Conservation (phyloP, 2,113 vertebrate genomes). For the Poeciliopsis retropinna region DNA sequence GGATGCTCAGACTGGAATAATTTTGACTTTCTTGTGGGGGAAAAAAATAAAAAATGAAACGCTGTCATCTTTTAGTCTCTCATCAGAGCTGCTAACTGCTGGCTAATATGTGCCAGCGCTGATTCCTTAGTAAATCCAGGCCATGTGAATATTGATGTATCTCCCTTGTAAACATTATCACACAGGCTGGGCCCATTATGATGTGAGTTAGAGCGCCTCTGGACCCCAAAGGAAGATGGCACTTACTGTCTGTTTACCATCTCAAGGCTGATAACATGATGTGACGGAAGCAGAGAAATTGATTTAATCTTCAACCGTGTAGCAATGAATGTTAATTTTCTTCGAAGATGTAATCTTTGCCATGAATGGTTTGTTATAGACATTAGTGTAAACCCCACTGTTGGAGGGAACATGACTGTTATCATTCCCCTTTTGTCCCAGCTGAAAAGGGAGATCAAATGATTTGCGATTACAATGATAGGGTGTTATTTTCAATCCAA, state of each 20-base stretch:
- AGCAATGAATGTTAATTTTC: conserved; percentile 76
- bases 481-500: conserved; percentile 63
- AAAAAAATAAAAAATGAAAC: neutral
- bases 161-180: conserved; percentile 59
- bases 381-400: conserved; percentile 63
- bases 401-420: conserved; percentile 51
- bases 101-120: conserved; percentile 21
- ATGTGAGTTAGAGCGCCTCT: conserved; percentile 53
- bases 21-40: neutral
- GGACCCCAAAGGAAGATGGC: conserved; percentile 61
- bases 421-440: conserved; percentile 68
- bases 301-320: conserved; percentile 71
- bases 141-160: conserved; percentile 53
- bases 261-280: conserved; percentile 69
- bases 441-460: conserved; percentile 71
- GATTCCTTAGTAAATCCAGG: conserved; percentile 40
- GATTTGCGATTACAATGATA: conserved; percentile 69
- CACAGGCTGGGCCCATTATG: conserved; percentile 48
- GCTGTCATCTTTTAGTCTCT: conserved; percentile 37
- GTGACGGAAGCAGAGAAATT: conserved; percentile 74
- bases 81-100: conserved; percentile 29
- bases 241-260: conserved; percentile 72
- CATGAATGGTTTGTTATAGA: conserved; percentile 64
- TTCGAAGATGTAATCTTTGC: conserved; percentile 71
- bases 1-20: neutral